Conservation (phyloP, 2,797 vertebrate species). For the Sebastiscus albofasciatus region DNA sequence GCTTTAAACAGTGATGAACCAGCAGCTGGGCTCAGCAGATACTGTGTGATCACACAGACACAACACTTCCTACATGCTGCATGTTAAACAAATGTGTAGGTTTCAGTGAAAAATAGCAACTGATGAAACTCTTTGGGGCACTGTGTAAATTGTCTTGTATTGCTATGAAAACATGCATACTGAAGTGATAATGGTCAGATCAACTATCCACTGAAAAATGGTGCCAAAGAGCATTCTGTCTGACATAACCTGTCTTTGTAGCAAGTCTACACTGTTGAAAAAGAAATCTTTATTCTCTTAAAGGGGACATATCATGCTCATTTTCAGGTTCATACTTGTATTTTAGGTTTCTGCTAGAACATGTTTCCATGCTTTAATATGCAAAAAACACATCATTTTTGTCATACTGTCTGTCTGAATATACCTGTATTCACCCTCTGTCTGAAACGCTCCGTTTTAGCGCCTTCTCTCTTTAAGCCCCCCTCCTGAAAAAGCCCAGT, state of each 20-base stretch:
- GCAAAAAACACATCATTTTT: too few relatives aligned
- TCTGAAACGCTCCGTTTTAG: too few relatives aligned
- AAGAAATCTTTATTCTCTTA: neutral
- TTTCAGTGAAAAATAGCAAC: neutral
- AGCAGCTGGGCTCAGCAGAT: conserved; percentile 2
- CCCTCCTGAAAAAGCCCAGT: too few relatives aligned
- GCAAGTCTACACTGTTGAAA: neutral
- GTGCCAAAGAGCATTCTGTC: neutral
- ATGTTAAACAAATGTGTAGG: neutral
- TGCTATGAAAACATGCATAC: neutral
- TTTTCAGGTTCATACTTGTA: too few relatives aligned
- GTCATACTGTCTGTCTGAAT: too few relatives aligned
- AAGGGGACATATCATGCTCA: too few relatives aligned
- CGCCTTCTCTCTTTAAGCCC: too few relatives aligned
- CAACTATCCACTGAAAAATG: neutral
- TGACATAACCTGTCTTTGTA: neutral
- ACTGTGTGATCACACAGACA: neutral
- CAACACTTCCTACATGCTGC: neutral
- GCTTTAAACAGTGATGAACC: neutral
- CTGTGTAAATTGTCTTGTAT: neutral
- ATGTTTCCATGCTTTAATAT: too few relatives aligned
- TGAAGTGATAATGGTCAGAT: neutral
- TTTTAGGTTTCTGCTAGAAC: too few relatives aligned
- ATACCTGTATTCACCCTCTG: too few relatives aligned
- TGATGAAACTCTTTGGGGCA: neutral